Evolutionary conservation across 2,797 vertebrate genomes (phyloP).

Genomic region (Chromobotia macracanthus): DNA sequence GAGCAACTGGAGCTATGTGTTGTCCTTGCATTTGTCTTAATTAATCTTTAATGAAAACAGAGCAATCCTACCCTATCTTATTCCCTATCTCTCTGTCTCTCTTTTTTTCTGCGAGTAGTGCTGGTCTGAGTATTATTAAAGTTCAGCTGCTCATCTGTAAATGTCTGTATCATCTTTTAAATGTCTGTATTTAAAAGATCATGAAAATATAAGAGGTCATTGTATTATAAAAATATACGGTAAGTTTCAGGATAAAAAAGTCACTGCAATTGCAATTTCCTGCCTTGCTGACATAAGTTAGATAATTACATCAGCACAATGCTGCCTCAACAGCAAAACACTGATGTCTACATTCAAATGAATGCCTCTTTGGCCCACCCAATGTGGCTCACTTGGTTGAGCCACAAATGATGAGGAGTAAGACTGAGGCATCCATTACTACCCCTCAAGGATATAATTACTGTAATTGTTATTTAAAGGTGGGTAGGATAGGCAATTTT

Average conservation of each 20-base stretch:
- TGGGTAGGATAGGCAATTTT: neutral
- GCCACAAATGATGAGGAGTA: neutral
- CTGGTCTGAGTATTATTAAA: constrained; percentile 84
- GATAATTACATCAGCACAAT: no score
- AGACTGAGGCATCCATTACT: neutral
- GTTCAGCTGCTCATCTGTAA: constrained; percentile 71
- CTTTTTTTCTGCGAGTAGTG: constrained; percentile 72
- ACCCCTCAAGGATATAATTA: neutral
- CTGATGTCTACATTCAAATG: no score
- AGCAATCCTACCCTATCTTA: constrained; percentile 66
- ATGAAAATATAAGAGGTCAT: no score
- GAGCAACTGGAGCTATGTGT: constrained; percentile 81
- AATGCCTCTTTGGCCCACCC: neutral
- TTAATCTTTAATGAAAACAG: constrained; percentile 97
- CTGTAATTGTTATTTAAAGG: neutral
- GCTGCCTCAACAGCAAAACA: no score
- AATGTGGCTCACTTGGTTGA: neutral
- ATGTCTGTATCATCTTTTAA: neutral
- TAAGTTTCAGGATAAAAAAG: no score
- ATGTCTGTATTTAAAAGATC: neutral
- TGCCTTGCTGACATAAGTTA: no score
- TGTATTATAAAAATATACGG: no score
- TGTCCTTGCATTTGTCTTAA: constrained; percentile 90
- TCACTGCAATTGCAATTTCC: no score
- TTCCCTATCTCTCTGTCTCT: constrained; percentile 78